A percentile compares a stretch with the other conserved stretches of the same genome.
Evolutionary conservation across 2,888 invertebrate species (phyloP).

Genomic region (Leptura quadrifasciata): DNA sequence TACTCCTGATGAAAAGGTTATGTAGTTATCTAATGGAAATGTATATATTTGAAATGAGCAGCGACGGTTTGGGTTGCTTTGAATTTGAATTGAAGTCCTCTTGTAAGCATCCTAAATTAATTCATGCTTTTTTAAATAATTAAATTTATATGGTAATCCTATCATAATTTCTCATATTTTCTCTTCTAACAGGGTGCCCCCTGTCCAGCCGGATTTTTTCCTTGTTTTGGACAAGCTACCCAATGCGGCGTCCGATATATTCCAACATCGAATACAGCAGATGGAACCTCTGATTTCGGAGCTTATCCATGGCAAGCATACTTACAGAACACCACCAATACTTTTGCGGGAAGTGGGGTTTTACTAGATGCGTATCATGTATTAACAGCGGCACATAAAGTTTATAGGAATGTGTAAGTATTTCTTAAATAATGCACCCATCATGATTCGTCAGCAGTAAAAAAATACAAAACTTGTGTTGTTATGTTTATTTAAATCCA

Average conservation of each 20-base stretch:
- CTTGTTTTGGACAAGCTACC: constrained; percentile 62
- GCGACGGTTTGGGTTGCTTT: too few species aligned
- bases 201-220: constrained; percentile 64
- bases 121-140: too few species aligned
- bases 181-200: constrained; percentile 39
- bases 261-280: constrained; percentile 68
- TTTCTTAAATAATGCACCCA: neutral
- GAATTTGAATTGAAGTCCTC: too few species aligned
- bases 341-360: constrained; percentile 83
- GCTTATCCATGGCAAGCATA: constrained; percentile 85
- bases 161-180: too few species aligned
- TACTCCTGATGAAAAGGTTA: too few species aligned
- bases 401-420: constrained; percentile 68
- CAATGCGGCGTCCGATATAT: constrained; percentile 73
- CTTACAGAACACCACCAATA: constrained; percentile 64
- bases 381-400: constrained; percentile 84
- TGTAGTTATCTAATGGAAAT: too few species aligned
- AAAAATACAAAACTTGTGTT: too few species aligned
- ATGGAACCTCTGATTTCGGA: constrained; percentile 80
- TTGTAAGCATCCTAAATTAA: too few species aligned
- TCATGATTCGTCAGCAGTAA: too few species aligned
- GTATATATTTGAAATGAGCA: too few species aligned
- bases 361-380: constrained; percentile 82
- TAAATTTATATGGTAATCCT: too few species aligned
- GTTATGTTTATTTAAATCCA: too few species aligned